Evolutionary conservation across 2,113 vertebrate species (phyloP).

Genomic region (Elephantulus edwardii): DNA sequence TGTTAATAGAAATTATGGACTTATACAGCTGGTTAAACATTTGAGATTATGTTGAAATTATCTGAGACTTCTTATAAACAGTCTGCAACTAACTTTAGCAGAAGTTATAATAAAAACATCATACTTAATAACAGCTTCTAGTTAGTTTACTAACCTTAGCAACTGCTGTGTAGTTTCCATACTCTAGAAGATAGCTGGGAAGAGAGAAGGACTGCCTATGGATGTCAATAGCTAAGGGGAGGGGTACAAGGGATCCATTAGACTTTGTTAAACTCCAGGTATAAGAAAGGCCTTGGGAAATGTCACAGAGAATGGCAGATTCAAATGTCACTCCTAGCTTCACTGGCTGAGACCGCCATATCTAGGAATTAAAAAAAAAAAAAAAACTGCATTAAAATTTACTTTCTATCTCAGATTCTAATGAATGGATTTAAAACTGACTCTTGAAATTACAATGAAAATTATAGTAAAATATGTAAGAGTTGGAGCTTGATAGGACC

Average conservation of each 20-base stretch:
- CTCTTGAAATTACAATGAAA: no score
- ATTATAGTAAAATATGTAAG: background rate
- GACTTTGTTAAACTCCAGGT: constrained; percentile 83
- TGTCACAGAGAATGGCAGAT: constrained; percentile 83
- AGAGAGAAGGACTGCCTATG: constrained; percentile 81
- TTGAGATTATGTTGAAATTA: no score
- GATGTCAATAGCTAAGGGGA: constrained; percentile 74
- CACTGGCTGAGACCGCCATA: constrained; percentile 83
- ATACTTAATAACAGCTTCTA: background rate
- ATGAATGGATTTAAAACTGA: no score
- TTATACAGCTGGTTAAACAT: no score
- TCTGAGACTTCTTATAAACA: no score
- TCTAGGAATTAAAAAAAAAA: constrained; percentile 68
- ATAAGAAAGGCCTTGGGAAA: constrained; percentile 84
- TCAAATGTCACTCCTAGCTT: constrained; percentile 86
- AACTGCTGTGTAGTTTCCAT: constrained; percentile 84
- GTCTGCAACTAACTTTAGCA: no score
- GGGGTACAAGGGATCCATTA: constrained; percentile 63
- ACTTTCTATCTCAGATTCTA: background rate
- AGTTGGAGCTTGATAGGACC: background rate
- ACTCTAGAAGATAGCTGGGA: constrained; percentile 82
- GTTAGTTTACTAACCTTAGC: constrained; percentile 81
- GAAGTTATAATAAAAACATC: no score
- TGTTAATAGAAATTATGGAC: no score
- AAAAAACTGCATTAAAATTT: background rate